Percentiles rank a stretch among this genome's conserved stretches.
phyloP scores from a whole-genome alignment of 2,113 vertebrate species.

The Zeus faber region DNA sequence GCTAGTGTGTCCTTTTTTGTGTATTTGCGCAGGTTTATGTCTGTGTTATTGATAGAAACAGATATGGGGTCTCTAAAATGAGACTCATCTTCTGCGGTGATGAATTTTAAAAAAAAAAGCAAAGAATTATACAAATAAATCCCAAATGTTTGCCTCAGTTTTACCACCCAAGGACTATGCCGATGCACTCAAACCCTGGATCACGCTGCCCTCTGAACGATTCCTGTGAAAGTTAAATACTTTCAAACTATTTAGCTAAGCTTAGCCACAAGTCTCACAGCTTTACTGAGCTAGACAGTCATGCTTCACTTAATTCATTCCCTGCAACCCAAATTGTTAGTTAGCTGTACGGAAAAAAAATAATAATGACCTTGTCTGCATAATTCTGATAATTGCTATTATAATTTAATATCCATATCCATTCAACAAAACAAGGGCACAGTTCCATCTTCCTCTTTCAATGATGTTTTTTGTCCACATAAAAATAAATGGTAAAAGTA shows the following conservation, averaged over 20 bases:
- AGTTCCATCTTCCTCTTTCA: background rate
- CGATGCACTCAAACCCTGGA: constrained; percentile 20
- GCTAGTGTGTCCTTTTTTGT: constrained; percentile 15
- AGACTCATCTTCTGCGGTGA: constrained; percentile 35
- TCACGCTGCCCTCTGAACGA: constrained; percentile 24
- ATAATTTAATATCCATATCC: constrained; percentile 13
- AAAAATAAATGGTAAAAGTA: background rate
- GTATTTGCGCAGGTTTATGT: constrained; percentile 4
- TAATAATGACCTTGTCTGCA: constrained; percentile 4
- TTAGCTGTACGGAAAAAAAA: background rate
- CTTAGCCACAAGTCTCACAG: constrained; percentile 11
- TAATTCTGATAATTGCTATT: constrained; percentile 27
- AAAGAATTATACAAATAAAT: constrained; percentile 37
- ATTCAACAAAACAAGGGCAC: constrained; percentile 11
- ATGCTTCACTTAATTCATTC: constrained; percentile 20
- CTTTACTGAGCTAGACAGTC: constrained; percentile 9
- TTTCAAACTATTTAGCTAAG: constrained; percentile 29
- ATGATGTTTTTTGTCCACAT: background rate
- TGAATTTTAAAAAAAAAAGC: background rate
- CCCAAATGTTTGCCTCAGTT: constrained; percentile 40
- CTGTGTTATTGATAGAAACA: constrained; percentile 10
- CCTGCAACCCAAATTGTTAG: constrained; percentile 16
- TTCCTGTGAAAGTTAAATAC: constrained; percentile 32
- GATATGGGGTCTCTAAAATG: constrained; percentile 16
- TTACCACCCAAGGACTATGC: constrained; percentile 29